These are phyloP conservation scores for Siniperca undulata DNA, from an alignment of 2,797 vertebrate genomes.

Conservation along the genomic window DNA sequence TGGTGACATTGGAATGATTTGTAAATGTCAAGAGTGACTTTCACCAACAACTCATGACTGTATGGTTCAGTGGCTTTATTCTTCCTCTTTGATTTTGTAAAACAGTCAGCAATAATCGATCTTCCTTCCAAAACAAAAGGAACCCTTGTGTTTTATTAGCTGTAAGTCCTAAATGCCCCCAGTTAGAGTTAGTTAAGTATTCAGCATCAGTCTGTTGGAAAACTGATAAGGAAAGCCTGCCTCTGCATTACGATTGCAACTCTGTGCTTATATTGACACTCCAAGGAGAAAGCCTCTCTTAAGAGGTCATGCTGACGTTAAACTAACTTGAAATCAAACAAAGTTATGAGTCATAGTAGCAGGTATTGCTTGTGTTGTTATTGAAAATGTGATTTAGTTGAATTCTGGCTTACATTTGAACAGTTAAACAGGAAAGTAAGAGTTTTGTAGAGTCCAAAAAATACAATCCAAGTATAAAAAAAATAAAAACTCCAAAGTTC, in stretches of 20 bases:
- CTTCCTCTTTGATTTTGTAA: background rate
- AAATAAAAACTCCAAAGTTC: background rate
- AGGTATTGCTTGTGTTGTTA: background rate
- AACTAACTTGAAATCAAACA: constrained; percentile 43
- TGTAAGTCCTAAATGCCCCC: constrained; percentile 24
- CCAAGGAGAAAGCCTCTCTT: constrained; percentile 65
- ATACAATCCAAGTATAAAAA: background rate
- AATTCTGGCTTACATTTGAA: background rate
- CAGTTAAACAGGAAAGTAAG: background rate
- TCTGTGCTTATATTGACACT: constrained; percentile 44
- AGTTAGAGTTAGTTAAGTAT: constrained; percentile 2
- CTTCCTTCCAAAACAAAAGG: background rate
- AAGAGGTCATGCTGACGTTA: constrained; percentile 62
- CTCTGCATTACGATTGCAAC: constrained; percentile 11
- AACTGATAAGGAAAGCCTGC: constrained; percentile 51
- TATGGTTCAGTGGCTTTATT: background rate
- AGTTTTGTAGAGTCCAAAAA: background rate
- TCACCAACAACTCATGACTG: constrained; percentile 12
- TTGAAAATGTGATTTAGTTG: background rate
- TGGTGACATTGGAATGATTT: background rate
- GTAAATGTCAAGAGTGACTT: background rate
- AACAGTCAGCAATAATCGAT: background rate
- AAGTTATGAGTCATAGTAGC: constrained; percentile 20
- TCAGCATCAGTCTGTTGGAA: constrained; percentile 26
- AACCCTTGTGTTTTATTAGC: background rate